These are phyloP conservation scores for Tipula helvola DNA, from an alignment of 2,888 invertebrate species.

Conservation along the genomic window DNA sequence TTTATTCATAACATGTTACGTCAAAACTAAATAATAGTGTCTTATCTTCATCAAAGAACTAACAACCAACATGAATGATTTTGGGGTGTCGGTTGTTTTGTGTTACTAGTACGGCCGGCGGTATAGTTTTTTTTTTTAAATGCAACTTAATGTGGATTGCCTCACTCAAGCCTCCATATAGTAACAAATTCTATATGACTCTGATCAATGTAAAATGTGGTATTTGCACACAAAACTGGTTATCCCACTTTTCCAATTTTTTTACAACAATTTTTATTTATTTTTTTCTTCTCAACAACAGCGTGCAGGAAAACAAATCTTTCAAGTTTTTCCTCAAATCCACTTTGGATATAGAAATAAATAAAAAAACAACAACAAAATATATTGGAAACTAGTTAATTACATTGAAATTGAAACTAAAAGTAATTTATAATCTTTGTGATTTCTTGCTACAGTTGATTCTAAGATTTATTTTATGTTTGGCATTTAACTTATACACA, in stretches of 20 bases:
- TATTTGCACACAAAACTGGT: background rate
- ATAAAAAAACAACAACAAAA: background rate
- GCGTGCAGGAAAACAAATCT: background rate
- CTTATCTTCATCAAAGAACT: background rate
- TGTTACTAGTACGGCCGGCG: background rate
- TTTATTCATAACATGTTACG: background rate
- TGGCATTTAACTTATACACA: background rate
- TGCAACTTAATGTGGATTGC: background rate
- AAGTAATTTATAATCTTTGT: background rate
- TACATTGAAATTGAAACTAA: background rate
- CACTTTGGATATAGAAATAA: background rate
- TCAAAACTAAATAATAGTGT: background rate
- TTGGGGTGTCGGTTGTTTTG: background rate
- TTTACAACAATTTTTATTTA: background rate
- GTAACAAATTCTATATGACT: background rate
- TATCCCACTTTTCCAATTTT: background rate
- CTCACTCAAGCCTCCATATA: background rate
- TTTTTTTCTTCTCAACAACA: background rate
- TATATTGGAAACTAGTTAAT: background rate
- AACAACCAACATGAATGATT: background rate
- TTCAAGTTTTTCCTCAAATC: slow-evolving; percentile 4
- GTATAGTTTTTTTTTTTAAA: background rate
- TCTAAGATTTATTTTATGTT: background rate
- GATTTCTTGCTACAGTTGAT: background rate
- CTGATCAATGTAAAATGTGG: background rate